Conservation (phyloP, 2,888 invertebrate species). For the Nephrotoma flavescens region DNA sequence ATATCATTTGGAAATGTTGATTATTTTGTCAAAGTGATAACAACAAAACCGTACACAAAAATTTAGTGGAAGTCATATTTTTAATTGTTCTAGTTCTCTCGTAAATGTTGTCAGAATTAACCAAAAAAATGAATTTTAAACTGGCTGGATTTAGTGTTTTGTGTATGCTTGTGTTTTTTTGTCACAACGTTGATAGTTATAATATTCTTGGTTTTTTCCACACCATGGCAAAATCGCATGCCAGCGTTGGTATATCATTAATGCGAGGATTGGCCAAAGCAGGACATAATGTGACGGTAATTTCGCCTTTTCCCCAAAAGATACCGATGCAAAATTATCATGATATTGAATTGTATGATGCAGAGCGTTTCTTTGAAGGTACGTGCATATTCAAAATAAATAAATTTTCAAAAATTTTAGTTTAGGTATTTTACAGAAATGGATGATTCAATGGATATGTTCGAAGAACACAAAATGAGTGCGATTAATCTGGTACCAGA, state of each 20-base stretch:
- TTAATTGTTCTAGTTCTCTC: too few species aligned
- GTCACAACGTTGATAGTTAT: not conserved
- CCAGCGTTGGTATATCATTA: not conserved
- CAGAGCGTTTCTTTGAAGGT: not conserved
- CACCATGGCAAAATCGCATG: not conserved
- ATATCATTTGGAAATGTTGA: too few species aligned
- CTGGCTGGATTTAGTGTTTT: not conserved
- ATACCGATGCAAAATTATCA: not conserved
- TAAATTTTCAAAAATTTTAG: too few species aligned
- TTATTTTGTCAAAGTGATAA: too few species aligned
- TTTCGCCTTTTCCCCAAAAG: not conserved
- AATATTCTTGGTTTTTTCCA: not conserved
- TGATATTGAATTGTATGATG: not conserved
- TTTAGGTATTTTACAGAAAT: not conserved
- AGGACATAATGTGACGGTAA: not conserved
- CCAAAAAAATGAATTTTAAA: too few species aligned
- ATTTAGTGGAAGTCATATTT: too few species aligned
- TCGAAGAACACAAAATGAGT: not conserved
- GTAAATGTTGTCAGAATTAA: too few species aligned
- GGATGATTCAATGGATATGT: not conserved
- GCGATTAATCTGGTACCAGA: not conserved
- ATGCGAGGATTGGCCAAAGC: not conserved
- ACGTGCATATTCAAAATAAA: not conserved
- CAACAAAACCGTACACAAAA: too few species aligned
- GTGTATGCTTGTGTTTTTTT: not conserved